phyloP scores from a whole-genome alignment of 2,797 vertebrate species.

The Brachyalestes nurse region DNA sequence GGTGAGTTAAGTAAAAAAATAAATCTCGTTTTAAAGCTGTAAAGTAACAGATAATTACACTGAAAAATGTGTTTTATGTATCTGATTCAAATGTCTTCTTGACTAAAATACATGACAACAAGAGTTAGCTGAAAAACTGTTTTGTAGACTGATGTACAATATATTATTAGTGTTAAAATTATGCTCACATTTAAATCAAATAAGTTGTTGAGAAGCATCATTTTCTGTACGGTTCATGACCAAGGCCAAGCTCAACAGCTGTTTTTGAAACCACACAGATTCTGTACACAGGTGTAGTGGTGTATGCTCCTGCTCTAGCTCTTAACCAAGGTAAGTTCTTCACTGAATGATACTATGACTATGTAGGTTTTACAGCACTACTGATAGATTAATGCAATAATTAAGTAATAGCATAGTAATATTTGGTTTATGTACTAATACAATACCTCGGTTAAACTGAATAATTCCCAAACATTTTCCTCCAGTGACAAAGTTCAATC shows the following conservation, averaged over 20 bases:
- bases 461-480: neutral
- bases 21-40: neutral
- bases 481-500: constrained; percentile 83
- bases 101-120: neutral
- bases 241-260: neutral
- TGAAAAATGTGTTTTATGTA: neutral
- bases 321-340: constrained; percentile 85
- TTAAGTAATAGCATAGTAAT: neutral
- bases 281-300: constrained; percentile 86
- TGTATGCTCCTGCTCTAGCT: constrained; percentile 86
- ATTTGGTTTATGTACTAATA: neutral
- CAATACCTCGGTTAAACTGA: constrained; percentile 63
- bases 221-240: neutral
- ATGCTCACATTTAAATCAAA: neutral
- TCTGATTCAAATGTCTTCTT: neutral
- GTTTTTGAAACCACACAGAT: constrained; percentile 69
- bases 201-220: no score
- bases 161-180: neutral
- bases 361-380: neutral
- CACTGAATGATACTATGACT: neutral
- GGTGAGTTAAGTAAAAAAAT: constrained; percentile 71
- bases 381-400: neutral
- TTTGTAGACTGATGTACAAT: neutral
- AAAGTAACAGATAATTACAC: neutral
- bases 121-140: neutral